phyloP scores from a whole-genome alignment of 1,140 invertebrate species.

The Cydia splendana region DNA sequence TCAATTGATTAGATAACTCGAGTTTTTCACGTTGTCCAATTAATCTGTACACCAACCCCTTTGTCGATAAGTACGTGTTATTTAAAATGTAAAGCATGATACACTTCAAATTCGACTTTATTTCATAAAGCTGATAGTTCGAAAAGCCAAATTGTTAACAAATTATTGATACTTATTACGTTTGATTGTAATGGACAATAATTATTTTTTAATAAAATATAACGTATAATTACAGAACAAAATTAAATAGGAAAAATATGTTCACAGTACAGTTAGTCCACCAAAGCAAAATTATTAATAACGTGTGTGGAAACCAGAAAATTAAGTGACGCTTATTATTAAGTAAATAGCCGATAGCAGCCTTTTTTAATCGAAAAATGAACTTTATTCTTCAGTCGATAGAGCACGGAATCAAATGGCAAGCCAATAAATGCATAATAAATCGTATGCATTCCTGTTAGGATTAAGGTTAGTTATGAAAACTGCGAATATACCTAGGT shows the following conservation, averaged over 20 bases:
- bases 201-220: too few relatives aligned
- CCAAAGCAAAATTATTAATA: background rate
- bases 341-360: slow-evolving; percentile 12
- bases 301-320: background rate
- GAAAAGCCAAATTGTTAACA: too few relatives aligned
- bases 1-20: too few relatives aligned
- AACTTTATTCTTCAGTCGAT: background rate
- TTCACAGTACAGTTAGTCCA: background rate
- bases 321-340: slow-evolving; percentile 30
- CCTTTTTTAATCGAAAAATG: slow-evolving; percentile 17
- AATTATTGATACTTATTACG: too few relatives aligned
- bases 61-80: too few relatives aligned
- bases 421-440: background rate
- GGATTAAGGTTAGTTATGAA: background rate
- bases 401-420: background rate
- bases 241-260: background rate
- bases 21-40: too few relatives aligned
- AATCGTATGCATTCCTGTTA: background rate
- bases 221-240: background rate
- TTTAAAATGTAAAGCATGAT: too few relatives aligned
- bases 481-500: background rate
- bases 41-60: too few relatives aligned
- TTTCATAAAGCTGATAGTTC: too few relatives aligned
- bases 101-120: too few relatives aligned
- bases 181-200: too few relatives aligned